Evolutionary conservation across 2,888 invertebrate genomes (phyloP), one percentile per base, ranked within the genome.

Genomic region (Drosophila rubida): DNA sequence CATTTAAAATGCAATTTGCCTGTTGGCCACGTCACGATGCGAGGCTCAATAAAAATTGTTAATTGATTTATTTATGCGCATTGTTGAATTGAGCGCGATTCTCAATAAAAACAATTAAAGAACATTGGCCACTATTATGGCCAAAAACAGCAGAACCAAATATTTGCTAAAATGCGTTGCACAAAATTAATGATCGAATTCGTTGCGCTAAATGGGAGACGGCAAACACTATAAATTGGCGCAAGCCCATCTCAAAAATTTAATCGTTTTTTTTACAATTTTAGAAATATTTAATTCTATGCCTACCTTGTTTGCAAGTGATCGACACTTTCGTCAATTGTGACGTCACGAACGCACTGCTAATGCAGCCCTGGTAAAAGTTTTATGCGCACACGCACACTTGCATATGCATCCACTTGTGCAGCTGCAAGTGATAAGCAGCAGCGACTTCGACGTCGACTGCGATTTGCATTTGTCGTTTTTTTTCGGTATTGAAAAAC

Each of bases 11-110:
- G 69, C 69, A 82, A 85, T 81, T 81, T 85, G 60, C 63, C 60
- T 42, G 58, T 51, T 49, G 39, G 25, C 6, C 46, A 35, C 65
- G n/a, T 59, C 46, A 51, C 46, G 53, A 19, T 51, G 54, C 49
- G 54, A 25, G 55, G 72, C 68, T 68, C 71, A 65, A 80, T 78
- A 62, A 61, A 74, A 83, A 66, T 65, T 58, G 11, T 54, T 69
- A 81, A 81, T 65, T 83, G 78, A 80, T 86, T 86, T 82, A 86
- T 86, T 86, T 76, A 67, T 80, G 63, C 54, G 54, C 71, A 80
- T 80, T 82, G 69, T 80, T 71, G 54, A 27, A 37, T 51, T 53
- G 48, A 60, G 41, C 30, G 37, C 44, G 30, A 19, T 62, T 75
- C 72, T 69, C 80, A 69, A 80, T 80, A 72, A 86, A 74, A 83